phyloP scores from a whole-genome alignment of 2,797 vertebrate genomes.

The Microctenopoma stevenorrisi region DNA sequence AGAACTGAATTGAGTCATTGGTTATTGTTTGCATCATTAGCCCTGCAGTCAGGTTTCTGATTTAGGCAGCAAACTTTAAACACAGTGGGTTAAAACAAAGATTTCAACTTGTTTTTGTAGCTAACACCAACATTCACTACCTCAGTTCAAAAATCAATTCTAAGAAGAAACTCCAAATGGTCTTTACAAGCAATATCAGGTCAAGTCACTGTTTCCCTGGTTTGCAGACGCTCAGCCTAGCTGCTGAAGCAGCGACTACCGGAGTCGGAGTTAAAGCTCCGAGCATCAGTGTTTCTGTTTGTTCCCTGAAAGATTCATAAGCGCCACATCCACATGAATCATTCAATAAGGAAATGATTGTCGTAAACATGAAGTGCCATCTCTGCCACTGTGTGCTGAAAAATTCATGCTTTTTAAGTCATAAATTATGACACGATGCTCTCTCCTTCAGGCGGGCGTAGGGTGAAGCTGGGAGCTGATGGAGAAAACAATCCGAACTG shows the following conservation, averaged over 20 bases:
- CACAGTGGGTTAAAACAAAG: no score
- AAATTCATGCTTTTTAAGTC: slow-evolving; percentile 83
- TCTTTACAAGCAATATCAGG: no score
- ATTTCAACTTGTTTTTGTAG: no score
- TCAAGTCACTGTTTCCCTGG: neutral
- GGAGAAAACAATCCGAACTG: neutral
- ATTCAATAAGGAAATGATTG: slow-evolving; percentile 84
- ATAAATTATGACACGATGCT: slow-evolving; percentile 82
- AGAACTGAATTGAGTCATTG: no score
- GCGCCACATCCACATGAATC: slow-evolving; percentile 79
- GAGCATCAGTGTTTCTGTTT: slow-evolving; percentile 80
- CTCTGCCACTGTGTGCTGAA: slow-evolving; percentile 80
- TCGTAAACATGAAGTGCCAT: slow-evolving; percentile 82
- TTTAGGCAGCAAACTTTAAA: no score
- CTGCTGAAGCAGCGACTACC: no score
- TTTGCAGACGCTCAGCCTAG: slow-evolving; percentile 8
- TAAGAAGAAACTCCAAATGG: neutral
- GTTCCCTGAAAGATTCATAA: slow-evolving; percentile 83
- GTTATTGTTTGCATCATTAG: no score
- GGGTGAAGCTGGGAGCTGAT: neutral
- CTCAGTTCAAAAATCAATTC: neutral
- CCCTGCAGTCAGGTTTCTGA: no score
- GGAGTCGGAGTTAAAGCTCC: slow-evolving; percentile 27
- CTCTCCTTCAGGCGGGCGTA: slow-evolving; percentile 28
- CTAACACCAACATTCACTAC: neutral